Percentiles rank a stretch among this genome's conserved stretches.
Conservation (phyloP, 2,113 vertebrate species). For the Columbina picui region DNA sequence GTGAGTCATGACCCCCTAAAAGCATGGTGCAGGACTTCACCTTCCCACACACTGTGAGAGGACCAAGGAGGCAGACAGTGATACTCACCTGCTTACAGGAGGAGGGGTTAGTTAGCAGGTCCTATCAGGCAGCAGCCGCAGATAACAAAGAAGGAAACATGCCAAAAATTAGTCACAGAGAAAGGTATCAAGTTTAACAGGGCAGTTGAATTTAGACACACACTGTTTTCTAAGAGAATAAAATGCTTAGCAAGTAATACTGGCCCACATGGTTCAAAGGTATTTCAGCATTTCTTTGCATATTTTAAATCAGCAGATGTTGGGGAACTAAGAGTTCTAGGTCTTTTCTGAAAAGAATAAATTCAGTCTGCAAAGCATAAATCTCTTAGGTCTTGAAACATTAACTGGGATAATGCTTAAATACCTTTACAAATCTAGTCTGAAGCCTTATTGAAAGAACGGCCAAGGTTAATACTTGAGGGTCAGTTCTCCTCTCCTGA, state of each 20-base stretch:
- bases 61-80: slow-evolving; percentile 4
- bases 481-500: slow-evolving; percentile 50
- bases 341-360: slow-evolving; percentile 20
- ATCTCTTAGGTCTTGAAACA: not conserved
- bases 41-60: not conserved
- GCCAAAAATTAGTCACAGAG: slow-evolving; percentile 80
- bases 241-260: slow-evolving; percentile 29
- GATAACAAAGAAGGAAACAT: slow-evolving; percentile 85
- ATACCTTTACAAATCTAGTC: slow-evolving; percentile 48
- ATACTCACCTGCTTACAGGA: slow-evolving; percentile 92
- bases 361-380: not conserved
- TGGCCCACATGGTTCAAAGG: not conserved
- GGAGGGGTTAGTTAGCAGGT: slow-evolving; percentile 93
- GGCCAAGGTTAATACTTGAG: not conserved
- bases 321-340: not conserved
- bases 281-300: slow-evolving; percentile 40
- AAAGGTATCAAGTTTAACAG: slow-evolving; percentile 70
- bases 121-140: slow-evolving; percentile 87
- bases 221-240: slow-evolving; percentile 21
- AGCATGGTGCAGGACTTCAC: not conserved
- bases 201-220: slow-evolving; percentile 40
- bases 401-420: slow-evolving; percentile 30
- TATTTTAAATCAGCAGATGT: not conserved
- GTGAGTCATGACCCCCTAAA: not conserved
- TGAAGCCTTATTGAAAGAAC: slow-evolving; percentile 9